Base-by-base conservation (phyloP, 2,797 vertebrate genomes). In the Tangara arthus region DNA sequence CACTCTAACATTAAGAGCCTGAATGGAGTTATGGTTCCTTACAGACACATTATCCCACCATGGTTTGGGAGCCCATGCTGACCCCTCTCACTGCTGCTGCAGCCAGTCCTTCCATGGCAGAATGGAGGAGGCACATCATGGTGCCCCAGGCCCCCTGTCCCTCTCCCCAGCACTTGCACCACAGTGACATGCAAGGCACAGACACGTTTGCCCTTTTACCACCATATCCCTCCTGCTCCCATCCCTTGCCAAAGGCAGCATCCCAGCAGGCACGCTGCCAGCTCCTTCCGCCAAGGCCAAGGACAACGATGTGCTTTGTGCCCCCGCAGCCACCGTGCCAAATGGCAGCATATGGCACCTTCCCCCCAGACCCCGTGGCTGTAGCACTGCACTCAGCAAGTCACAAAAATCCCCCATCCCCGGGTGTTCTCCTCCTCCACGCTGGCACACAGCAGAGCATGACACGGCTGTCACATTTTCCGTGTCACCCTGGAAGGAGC, bases 391-490 rank as follows among this genome's bases (percentile, higher is more conserved):
- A 65, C 93, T 94, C 96, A 95, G 96, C 96, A 91, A 93, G 77
- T 69, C 8, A 5, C 94, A 92, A 94, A 86, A 93, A 97, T 94
- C 86, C 73, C 95, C 97, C 98, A 97, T 95, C 97, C 97, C 97
- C 89, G 94, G 95, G 95, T 96, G 97, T 97, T 97, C 97, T 96
- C 96, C 94, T 90, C 70, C 85, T 83, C 68, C 75, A 46, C 0
- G 5, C 95, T 97, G 98, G 98, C 95, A 94, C 28, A 7, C 46
- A 73, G 82, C 42, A 47, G 94, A 92, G 84, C 66, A 88, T 73
- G 86, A 44, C 22, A 59, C 12, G 53, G 77, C 95, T 93, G 47
- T 84, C 87, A 89, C 97, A 95, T 97, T 97, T 98, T 97, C 97
- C 91, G 0, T 76, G 68, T 55, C 42, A 7, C 32, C 83, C 79